A percentile compares a stretch with the other conserved stretches of the same genome.
Conservation (phyloP, 1,140 invertebrate genomes). For the Berghia stephanieae region DNA sequence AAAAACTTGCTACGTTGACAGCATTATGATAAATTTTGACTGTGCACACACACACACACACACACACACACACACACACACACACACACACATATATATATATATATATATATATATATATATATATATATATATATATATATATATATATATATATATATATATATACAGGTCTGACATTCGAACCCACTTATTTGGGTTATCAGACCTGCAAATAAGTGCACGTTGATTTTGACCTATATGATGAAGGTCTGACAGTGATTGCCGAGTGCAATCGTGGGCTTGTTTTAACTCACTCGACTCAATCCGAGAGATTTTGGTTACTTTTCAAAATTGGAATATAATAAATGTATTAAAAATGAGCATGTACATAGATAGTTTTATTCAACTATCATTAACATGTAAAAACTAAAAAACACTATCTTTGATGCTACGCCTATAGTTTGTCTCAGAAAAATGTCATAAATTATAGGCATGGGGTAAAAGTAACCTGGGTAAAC, state of each 20-base stretch:
- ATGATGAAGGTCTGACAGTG: not conserved
- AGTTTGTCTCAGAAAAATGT: too few relatives aligned
- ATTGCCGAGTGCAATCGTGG: too few relatives aligned
- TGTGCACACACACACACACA: not conserved
- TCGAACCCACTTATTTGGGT: not conserved
- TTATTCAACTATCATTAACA: too few relatives aligned
- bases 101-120: slow-evolving; percentile 12
- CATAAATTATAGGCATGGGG: too few relatives aligned
- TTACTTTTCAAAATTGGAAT: too few relatives aligned
- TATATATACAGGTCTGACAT: not conserved
- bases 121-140: not conserved
- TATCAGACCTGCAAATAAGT: not conserved
- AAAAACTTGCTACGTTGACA: slow-evolving; percentile 40
- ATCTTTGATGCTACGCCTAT: too few relatives aligned
- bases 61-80: not conserved
- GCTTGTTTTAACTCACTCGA: too few relatives aligned
- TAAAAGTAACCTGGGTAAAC: too few relatives aligned
- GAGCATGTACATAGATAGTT: too few relatives aligned
- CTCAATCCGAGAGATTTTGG: slow-evolving; percentile 13
- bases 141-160: not conserved
- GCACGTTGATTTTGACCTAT: not conserved
- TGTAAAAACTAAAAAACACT: too few relatives aligned
- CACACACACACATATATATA: slow-evolving; percentile 5
- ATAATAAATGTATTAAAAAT: too few relatives aligned
- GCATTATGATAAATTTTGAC: not conserved